Conservation (phyloP, 1,140 invertebrate species). For the Atta colombica region DNA sequence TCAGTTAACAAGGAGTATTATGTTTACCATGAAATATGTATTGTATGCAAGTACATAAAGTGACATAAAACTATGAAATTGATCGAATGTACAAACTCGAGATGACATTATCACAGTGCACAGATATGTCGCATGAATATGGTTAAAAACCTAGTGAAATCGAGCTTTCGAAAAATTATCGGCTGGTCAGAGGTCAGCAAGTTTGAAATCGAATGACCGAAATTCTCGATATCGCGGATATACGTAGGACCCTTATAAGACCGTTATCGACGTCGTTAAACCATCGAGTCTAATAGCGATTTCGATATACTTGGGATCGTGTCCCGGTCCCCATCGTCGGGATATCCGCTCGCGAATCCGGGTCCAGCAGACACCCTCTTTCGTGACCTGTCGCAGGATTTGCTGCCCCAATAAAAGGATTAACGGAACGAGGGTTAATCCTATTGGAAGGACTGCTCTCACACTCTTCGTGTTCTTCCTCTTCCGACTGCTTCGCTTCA, state of each 20-base stretch:
- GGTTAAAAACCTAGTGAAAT: neutral
- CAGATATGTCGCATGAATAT: neutral
- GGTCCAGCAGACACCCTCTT: conserved; percentile 74
- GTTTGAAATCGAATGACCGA: conserved; percentile 30
- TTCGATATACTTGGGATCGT: conserved; percentile 71
- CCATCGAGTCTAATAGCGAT: conserved; percentile 63
- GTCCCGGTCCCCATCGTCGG: conserved; percentile 65
- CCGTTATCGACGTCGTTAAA: conserved; percentile 70
- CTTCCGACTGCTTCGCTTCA: conserved; percentile 11
- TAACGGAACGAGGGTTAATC: conserved; percentile 85
- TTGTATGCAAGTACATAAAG: neutral
- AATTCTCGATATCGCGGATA: conserved; percentile 64
- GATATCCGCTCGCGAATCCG: conserved; percentile 74
- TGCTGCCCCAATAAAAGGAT: conserved; percentile 85
- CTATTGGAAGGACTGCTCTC: conserved; percentile 82
- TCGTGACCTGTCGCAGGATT: conserved; percentile 82
- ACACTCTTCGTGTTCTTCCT: conserved; percentile 68
- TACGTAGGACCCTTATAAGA: conserved; percentile 66
- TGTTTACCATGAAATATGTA: conserved; percentile 26
- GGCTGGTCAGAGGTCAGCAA: neutral
- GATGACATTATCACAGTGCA: conserved; percentile 11
- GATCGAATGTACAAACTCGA: neutral
- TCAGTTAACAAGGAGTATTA: conserved; percentile 9
- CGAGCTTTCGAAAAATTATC: conserved; percentile 38
- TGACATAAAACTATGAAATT: conserved; percentile 1